Conservation (phyloP, 2,797 vertebrate species). For the Chiloscyllium punctatum region DNA sequence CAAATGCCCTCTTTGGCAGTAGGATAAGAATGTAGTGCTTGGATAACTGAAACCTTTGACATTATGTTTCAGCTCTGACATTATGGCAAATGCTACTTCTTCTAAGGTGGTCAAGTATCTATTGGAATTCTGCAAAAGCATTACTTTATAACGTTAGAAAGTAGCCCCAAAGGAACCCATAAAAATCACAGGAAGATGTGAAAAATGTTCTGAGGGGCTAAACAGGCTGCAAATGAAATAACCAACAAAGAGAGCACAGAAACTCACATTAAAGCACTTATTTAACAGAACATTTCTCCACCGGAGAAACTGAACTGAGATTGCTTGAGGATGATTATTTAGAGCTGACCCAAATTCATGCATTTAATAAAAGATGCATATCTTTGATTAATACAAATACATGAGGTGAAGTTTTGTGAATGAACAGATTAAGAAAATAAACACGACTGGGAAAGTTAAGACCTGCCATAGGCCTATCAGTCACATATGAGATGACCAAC, state of each 20-base stretch:
- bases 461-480: background rate
- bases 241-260: background rate
- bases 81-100: background rate
- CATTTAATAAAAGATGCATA: background rate
- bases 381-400: background rate
- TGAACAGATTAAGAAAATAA: background rate
- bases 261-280: background rate
- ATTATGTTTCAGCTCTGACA: background rate
- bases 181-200: background rate
- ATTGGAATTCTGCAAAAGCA: background rate
- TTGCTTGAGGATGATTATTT: background rate
- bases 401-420: background rate
- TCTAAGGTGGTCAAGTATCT: background rate
- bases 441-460: background rate
- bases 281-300: background rate
- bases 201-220: background rate
- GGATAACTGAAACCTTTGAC: background rate
- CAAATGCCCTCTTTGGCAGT: background rate
- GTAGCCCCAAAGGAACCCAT: background rate
- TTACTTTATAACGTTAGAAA: background rate
- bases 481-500: constrained; percentile 52
- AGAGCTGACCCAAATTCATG: background rate
- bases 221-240: background rate
- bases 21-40: background rate
- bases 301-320: background rate